These are phyloP conservation scores for Streptopelia turtur DNA, from an alignment of 2,797 vertebrate species.

Conservation along the genomic window DNA sequence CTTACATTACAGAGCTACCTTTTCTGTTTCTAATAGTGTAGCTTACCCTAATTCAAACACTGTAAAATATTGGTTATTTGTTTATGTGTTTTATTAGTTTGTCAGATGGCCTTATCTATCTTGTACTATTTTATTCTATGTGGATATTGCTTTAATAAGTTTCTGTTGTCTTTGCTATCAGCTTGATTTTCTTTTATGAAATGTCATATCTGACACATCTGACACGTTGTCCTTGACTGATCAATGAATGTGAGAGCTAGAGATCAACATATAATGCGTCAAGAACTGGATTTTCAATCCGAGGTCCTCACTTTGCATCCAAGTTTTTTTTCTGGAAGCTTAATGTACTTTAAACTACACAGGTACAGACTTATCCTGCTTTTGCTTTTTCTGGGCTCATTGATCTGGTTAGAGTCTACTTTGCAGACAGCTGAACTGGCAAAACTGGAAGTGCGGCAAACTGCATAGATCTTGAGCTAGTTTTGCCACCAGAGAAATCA, in stretches of 20 bases:
- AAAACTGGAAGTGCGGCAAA: neutral
- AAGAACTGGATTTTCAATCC: neutral
- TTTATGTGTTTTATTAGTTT: neutral
- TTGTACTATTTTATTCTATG: neutral
- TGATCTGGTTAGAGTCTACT: neutral
- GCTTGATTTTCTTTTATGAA: neutral
- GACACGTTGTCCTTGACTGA: neutral
- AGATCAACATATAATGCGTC: neutral
- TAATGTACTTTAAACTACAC: neutral
- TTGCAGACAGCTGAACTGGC: neutral
- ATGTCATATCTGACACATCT: neutral
- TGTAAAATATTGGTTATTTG: neutral
- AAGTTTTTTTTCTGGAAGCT: neutral
- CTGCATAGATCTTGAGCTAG: neutral
- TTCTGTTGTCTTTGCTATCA: neutral
- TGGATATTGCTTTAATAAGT: neutral
- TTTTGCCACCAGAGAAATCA: constrained; percentile 1
- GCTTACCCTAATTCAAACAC: neutral
- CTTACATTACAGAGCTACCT: neutral
- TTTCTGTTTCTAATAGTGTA: neutral
- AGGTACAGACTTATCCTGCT: neutral
- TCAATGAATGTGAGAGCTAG: neutral
- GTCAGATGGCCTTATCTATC: neutral
- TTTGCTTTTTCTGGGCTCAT: neutral
- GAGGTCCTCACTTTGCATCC: neutral